These are phyloP conservation scores for Ypsolopha scabrella DNA, from an alignment of 2,888 invertebrate species.

Conservation along the genomic window DNA sequence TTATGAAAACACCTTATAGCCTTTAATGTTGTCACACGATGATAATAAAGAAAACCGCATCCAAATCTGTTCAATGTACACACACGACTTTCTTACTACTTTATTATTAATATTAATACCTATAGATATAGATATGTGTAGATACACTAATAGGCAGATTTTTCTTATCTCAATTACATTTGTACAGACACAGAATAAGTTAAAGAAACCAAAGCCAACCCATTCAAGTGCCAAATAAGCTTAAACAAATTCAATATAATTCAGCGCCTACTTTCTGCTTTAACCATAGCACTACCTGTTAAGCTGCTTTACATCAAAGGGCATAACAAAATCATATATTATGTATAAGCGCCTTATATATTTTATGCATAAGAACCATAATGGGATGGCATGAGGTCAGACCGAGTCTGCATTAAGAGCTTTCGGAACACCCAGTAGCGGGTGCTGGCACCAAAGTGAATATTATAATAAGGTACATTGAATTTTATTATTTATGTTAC, in stretches of 20 bases:
- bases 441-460: conserved; percentile 52
- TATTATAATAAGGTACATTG: conserved; percentile 58
- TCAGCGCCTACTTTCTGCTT: background rate
- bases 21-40: no score
- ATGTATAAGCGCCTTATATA: conserved; percentile 64
- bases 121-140: no score
- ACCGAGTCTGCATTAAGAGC: conserved; percentile 66
- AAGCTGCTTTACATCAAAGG: conserved; percentile 69
- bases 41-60: no score
- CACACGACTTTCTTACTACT: no score
- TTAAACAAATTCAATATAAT: conserved; percentile 1
- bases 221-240: no score
- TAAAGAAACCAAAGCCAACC: no score
- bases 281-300: conserved; percentile 54
- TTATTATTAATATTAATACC: no score
- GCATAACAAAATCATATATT: conserved; percentile 70
- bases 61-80: no score
- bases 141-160: no score
- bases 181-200: no score
- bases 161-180: no score
- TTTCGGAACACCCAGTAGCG: conserved; percentile 34
- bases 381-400: conserved; percentile 68
- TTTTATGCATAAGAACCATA: conserved; percentile 10
- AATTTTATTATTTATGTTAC: conserved; percentile 10
- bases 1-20: no score